phyloP scores from a whole-genome alignment of 2,888 invertebrate species.

The Caenorhabditis doughertyi region DNA sequence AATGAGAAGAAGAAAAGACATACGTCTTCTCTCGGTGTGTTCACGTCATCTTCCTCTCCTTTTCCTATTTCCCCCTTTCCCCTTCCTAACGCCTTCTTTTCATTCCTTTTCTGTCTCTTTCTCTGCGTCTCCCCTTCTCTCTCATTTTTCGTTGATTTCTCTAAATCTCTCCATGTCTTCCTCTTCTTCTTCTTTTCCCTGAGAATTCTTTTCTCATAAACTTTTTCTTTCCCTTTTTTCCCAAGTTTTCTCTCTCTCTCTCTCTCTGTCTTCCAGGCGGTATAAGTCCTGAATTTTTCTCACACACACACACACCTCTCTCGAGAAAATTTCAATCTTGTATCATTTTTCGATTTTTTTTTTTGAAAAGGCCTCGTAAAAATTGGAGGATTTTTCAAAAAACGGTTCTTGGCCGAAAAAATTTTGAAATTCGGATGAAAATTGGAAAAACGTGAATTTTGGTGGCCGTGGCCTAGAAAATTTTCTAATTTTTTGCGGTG shows the following conservation, averaged over 20 bases:
- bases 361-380: too few relatives aligned
- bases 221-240: slow-evolving; percentile 6
- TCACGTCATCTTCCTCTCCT: slow-evolving; percentile 26
- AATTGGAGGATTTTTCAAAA: too few relatives aligned
- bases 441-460: too few relatives aligned
- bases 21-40: slow-evolving; percentile 16
- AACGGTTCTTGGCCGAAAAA: too few relatives aligned
- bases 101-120: background rate
- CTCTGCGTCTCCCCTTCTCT: background rate
- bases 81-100: slow-evolving; percentile 7
- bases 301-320: too few relatives aligned
- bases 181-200: background rate
- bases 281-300: background rate
- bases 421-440: too few relatives aligned
- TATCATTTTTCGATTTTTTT: too few relatives aligned
- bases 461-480: too few relatives aligned
- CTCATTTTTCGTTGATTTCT: background rate
- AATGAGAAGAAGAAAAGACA: too few relatives aligned
- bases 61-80: slow-evolving; percentile 10
- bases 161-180: background rate
- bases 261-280: background rate
- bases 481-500: too few relatives aligned
- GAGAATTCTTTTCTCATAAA: too few relatives aligned
- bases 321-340: too few relatives aligned
- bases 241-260: background rate